Conservation (phyloP, 2,113 vertebrate species). For the Istiophorus platypterus region DNA sequence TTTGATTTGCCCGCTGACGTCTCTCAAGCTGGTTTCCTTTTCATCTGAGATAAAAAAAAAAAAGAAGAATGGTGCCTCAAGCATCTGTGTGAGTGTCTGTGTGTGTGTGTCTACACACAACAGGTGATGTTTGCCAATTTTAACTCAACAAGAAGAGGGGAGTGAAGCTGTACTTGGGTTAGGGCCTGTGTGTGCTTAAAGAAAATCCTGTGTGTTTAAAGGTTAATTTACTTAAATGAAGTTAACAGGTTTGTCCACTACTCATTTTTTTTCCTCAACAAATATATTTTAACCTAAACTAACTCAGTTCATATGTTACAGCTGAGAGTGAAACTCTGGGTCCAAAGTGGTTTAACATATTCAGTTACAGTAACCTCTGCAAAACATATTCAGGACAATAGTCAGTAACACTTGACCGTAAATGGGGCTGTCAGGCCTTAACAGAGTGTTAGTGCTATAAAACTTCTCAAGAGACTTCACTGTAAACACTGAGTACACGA, state of each 20-base stretch:
- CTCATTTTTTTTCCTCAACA: background rate
- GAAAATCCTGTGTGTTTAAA: constrained; percentile 25
- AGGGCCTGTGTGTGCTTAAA: constrained; percentile 45
- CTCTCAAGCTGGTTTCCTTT: constrained; percentile 44
- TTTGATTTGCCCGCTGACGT: constrained; percentile 56
- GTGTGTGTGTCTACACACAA: constrained; percentile 52
- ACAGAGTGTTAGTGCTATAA: too few relatives aligned
- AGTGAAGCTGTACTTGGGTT: constrained; percentile 38
- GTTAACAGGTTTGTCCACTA: background rate
- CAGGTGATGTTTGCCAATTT: constrained; percentile 72
- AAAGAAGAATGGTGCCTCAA: constrained; percentile 6
- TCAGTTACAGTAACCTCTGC: background rate
- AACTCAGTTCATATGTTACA: background rate
- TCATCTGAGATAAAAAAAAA: constrained; percentile 39
- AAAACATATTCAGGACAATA: background rate
- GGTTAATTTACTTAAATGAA: constrained; percentile 32
- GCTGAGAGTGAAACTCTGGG: background rate
- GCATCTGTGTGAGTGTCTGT: constrained; percentile 29
- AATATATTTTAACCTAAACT: constrained; percentile 4
- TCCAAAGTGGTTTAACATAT: background rate
- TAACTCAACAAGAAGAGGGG: constrained; percentile 49
- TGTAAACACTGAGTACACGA: too few relatives aligned
- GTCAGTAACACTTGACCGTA: too few relatives aligned
- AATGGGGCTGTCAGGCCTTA: too few relatives aligned
- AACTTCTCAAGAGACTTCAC: too few relatives aligned